Evolutionary conservation across 2,797 vertebrate genomes (phyloP).

Genomic region (Mormyrus hasselquistii): DNA sequence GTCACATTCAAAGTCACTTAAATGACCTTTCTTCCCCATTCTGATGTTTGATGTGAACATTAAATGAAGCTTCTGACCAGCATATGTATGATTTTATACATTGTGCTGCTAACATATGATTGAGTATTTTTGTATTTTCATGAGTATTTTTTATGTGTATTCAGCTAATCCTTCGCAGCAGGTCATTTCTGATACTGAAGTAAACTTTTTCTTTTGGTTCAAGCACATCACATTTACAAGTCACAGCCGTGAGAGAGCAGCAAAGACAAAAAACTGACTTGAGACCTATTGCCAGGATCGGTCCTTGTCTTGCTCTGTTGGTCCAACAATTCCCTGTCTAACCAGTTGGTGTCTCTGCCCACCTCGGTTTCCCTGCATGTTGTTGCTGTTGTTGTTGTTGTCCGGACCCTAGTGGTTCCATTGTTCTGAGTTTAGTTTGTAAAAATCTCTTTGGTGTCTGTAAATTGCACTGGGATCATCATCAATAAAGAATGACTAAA

Average conservation of each 20-base stretch:
- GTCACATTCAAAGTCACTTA: background rate
- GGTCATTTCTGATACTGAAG: background rate
- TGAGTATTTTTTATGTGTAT: background rate
- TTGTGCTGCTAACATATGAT: background rate
- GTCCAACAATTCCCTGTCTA: background rate
- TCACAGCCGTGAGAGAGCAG: background rate
- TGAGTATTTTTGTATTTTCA: background rate
- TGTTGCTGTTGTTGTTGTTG: background rate
- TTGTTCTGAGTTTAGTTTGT: background rate
- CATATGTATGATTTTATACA: background rate
- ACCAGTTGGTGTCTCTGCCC: background rate
- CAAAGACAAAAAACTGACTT: background rate
- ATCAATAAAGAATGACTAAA: background rate
- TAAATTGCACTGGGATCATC: background rate
- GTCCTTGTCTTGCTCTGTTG: background rate
- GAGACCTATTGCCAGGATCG: background rate
- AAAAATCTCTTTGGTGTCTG: background rate
- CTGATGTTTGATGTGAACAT: background rate
- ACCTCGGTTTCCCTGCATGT: background rate
- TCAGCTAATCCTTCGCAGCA: background rate
- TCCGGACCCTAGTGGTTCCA: background rate
- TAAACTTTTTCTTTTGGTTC: background rate
- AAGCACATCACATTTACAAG: background rate
- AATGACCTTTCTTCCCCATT: background rate
- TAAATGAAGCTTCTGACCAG: background rate